Evolutionary conservation across 37 sponge, comb jelly and placozoan genomes (phyloP), one percentile per base, ranked within the genome.

Genomic region (Agelas oroides): DNA sequence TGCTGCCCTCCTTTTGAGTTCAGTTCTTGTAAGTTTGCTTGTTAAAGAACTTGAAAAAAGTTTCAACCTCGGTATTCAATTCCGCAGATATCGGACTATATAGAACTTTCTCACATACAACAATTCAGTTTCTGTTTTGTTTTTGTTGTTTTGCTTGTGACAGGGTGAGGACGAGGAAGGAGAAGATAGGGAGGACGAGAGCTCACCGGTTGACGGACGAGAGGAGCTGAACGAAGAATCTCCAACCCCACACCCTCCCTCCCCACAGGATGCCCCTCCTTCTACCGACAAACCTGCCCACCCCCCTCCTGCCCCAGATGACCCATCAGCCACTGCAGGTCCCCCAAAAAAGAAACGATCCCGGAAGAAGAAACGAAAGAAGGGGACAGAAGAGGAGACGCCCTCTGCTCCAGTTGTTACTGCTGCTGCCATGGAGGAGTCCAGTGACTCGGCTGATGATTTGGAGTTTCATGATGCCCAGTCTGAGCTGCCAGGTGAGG

Each of bases 401-500:
- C 55, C 74, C 54, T 55, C 56, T 73, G 56, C 25, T 6, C 27
- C 74, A 53, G 1, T 8, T 53, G 46, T 31, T 61, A n/a, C 59
- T 8, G 21, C 13, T 19, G 33, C 14, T 19, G 19, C 21, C 53
- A 1, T 41, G 41, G 27, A 31, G 20, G 31, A 67, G 31, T 67
- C 31, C 31, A 67, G 73, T 41, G 65, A 63, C 36, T 61, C 64
- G 1, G 63, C n/a, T 20, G 78, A 77, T 20, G 63, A 61, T 8
- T 24, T 62, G 65, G 78, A 77, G 41, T 77, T 61, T 41, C 65
- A 63, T 19, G 78, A 77, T 19, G 78, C 78, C 5, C 78, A 62
- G 60, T 34, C 36, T 37, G 78, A 77, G 41, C 24, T 77, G 28
- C 64, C 63, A 77, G 65, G 78, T 77, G 23, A 16, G 53, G 30